Evolutionary conservation across 2,888 invertebrate species (phyloP).

Genomic region (Tinea pellionella): DNA sequence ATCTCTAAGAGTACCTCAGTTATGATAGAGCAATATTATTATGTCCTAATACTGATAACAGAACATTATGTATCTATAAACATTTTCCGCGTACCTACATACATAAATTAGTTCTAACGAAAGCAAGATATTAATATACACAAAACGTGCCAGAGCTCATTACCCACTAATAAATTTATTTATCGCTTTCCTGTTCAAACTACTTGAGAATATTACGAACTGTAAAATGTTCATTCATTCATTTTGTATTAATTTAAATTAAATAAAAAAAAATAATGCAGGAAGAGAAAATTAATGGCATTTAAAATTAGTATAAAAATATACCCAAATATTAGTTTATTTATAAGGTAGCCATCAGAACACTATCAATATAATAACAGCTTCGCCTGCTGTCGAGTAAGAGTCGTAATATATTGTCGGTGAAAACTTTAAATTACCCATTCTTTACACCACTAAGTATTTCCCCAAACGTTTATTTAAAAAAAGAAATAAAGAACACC

Average conservation of each 20-base stretch:
- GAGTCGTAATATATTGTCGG: conserved; percentile 32
- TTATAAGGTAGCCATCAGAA: conserved; percentile 13
- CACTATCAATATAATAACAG: conserved; percentile 49
- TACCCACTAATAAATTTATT: conserved; percentile 62
- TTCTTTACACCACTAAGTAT: conserved; percentile 25
- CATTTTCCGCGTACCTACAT: conserved; percentile 68
- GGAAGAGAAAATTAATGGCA: background rate
- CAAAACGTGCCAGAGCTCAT: conserved; percentile 52
- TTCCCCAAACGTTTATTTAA: conserved; percentile 50
- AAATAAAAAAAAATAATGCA: conserved; percentile 21
- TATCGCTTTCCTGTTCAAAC: conserved; percentile 47
- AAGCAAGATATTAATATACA: conserved; percentile 63
- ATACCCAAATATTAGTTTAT: conserved; percentile 14
- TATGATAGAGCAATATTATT: background rate
- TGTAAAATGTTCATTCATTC: background rate
- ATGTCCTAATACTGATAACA: background rate
- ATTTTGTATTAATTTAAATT: no score
- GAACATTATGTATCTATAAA: conserved; percentile 33
- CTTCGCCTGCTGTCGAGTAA: conserved; percentile 36
- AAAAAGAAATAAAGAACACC: conserved; percentile 30
- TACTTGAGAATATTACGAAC: conserved; percentile 21
- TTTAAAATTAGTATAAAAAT: background rate
- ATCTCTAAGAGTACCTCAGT: background rate
- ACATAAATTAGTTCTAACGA: conserved; percentile 67
- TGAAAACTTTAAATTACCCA: conserved; percentile 51